phyloP scores from a whole-genome alignment of 2,113 vertebrate species.

The Carassius carassius region DNA sequence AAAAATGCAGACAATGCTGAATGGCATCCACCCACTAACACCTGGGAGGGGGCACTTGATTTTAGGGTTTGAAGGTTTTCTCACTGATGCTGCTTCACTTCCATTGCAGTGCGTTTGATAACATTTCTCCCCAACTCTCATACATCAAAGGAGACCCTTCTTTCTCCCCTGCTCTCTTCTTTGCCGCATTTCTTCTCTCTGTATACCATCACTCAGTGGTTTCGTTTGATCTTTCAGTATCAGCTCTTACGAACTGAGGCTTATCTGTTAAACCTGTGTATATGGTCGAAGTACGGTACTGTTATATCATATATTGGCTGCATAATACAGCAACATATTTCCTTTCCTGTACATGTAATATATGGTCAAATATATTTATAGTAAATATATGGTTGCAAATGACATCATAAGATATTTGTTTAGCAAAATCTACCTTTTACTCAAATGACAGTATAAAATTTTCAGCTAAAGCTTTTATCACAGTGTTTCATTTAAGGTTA shows the following conservation, averaged over 20 bases:
- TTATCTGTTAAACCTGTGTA: conserved; percentile 32
- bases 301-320: neutral
- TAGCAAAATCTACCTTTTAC: too few species aligned
- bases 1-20: conserved; percentile 56
- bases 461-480: too few species aligned
- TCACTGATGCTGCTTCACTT: conserved; percentile 62
- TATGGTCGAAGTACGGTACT: neutral
- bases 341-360: neutral
- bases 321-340: neutral
- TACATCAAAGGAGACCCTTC: conserved; percentile 65
- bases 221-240: conserved; percentile 49
- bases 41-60: conserved; percentile 63
- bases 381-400: neutral
- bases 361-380: neutral
- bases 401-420: neutral
- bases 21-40: conserved; percentile 13
- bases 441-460: neutral
- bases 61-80: conserved; percentile 63
- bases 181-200: conserved; percentile 49
- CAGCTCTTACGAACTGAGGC: conserved; percentile 26
- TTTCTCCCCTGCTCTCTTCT: conserved; percentile 49
- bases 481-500: too few species aligned
- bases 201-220: conserved; percentile 40
- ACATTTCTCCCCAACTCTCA: conserved; percentile 60
- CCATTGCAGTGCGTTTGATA: conserved; percentile 58